phyloP scores from a whole-genome alignment of 2,113 vertebrate species.

The Centropristis striata region DNA sequence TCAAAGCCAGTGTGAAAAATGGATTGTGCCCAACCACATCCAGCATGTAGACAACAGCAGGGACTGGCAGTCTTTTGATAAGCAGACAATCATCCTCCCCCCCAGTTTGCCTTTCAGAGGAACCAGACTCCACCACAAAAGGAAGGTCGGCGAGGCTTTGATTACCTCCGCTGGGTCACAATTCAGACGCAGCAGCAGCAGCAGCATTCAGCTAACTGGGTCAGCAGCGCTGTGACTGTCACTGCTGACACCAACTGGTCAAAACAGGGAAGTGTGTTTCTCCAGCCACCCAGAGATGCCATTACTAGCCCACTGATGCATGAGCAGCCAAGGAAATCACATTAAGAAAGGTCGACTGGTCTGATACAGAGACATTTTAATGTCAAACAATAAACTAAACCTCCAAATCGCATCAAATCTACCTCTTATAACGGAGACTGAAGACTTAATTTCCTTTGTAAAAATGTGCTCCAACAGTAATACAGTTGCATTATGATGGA shows the following conservation, averaged over 20 bases:
- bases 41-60: conserved; percentile 10
- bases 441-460: not conserved
- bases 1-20: conserved; percentile 12
- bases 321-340: not conserved
- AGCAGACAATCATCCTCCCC: not conserved
- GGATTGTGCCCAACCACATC: conserved; percentile 14
- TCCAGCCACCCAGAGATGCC: not conserved
- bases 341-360: not conserved
- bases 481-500: not conserved
- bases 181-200: conserved; percentile 36
- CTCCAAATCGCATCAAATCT: too few relatives aligned
- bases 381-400: not conserved
- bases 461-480: not conserved
- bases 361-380: not conserved
- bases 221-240: conserved; percentile 4
- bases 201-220: conserved; percentile 37
- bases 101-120: conserved; percentile 14
- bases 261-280: conserved; percentile 10
- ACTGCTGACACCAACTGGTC: conserved; percentile 63
- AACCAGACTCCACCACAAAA: conserved; percentile 30
- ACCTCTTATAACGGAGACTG: not conserved
- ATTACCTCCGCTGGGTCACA: conserved; percentile 40
- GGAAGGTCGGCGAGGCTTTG: conserved; percentile 20
- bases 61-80: conserved; percentile 6
- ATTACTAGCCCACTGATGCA: not conserved